phyloP scores from a whole-genome alignment of 2,888 invertebrate species.

The Cephus runcator region DNA sequence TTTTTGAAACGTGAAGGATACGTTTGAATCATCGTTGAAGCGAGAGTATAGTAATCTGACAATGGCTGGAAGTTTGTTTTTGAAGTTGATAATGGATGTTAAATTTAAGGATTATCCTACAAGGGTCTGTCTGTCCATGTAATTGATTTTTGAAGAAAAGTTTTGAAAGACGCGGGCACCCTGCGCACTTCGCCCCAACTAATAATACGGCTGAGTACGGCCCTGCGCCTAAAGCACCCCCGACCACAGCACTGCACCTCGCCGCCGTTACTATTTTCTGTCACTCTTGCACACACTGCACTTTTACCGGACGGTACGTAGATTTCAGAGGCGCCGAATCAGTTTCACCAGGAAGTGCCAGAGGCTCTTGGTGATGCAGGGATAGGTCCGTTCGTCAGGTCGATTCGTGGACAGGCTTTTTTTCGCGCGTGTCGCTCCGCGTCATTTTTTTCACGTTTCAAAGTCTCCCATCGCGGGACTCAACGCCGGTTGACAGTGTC shows the following conservation, averaged over 20 bases:
- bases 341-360: not conserved
- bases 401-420: conserved; percentile 26
- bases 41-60: not conserved
- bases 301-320: conserved; percentile 23
- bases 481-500: conserved; percentile 73
- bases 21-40: not conserved
- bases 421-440: conserved; percentile 53
- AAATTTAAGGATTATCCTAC: not conserved
- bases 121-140: not conserved
- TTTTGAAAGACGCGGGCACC: conserved; percentile 5
- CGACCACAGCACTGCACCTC: conserved; percentile 48
- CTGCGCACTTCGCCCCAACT: conserved; percentile 2
- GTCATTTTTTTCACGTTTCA: conserved; percentile 67
- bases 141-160: not conserved
- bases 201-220: conserved; percentile 15
- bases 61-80: not conserved
- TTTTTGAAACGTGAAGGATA: not conserved
- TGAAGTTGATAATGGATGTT: not conserved
- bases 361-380: not conserved
- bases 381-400: conserved; percentile 11
- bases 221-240: conserved; percentile 39
- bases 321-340: not conserved
- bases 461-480: conserved; percentile 68
- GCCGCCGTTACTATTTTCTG: conserved; percentile 49
- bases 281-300: conserved; percentile 32